Conservation (phyloP, 2,797 vertebrate species). For the Esox masquinongy region DNA sequence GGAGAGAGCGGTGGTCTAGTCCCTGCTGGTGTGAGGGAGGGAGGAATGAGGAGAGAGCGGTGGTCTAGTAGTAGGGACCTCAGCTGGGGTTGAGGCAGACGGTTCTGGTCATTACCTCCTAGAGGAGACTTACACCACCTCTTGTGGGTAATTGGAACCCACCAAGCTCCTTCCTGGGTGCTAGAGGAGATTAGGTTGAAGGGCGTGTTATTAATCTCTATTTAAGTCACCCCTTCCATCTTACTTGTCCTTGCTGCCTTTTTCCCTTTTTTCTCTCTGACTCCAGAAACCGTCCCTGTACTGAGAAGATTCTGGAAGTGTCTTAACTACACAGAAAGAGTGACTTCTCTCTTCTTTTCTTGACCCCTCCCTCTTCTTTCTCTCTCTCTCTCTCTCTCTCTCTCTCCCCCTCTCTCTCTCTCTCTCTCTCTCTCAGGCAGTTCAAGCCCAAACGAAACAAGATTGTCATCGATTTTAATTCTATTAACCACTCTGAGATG, state of each 20-base stretch:
- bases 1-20: conserved; percentile 9
- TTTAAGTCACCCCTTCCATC: neutral
- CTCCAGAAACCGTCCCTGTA: neutral
- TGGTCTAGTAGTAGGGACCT: neutral
- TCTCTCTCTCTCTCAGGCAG: conserved; percentile 74
- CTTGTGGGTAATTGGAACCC: neutral
- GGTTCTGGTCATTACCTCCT: neutral
- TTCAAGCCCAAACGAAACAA: conserved; percentile 84
- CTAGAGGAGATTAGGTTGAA: neutral
- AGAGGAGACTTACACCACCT: neutral
- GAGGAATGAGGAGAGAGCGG: conserved; percentile 9
- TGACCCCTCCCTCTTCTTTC: too few species aligned
- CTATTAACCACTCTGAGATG: conserved; percentile 78
- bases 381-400: conserved; percentile 44
- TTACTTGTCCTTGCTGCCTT: neutral
- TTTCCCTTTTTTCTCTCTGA: neutral
- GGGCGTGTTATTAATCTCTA: neutral
- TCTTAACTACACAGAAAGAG: neutral
- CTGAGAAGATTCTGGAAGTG: neutral
- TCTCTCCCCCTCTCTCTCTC: neutral
- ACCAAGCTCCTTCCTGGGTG: neutral
- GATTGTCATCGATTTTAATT: conserved; percentile 93
- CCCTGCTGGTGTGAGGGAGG: neutral
- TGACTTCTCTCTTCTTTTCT: neutral
- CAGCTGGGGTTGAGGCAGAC: neutral